Evolutionary conservation across 2,888 invertebrate species (phyloP).

Genomic region (Parnassius mnemosyne): DNA sequence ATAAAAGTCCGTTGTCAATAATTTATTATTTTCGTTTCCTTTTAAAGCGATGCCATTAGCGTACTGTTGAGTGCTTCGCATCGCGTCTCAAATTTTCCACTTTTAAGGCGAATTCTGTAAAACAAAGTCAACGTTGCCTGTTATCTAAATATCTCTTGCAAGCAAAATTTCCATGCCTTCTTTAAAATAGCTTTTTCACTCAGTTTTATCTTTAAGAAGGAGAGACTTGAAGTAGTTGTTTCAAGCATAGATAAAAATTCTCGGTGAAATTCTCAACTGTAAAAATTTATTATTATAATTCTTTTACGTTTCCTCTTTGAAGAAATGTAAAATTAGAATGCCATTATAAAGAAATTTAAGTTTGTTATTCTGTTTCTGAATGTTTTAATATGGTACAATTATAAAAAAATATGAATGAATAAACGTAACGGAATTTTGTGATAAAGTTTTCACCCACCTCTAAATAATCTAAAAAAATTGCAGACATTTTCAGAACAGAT

Average conservation of each 20-base stretch:
- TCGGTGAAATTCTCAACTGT: neutral
- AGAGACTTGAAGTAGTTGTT: slow-evolving; percentile 7
- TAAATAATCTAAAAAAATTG: too few species aligned
- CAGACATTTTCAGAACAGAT: too few species aligned
- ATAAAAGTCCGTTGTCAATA: slow-evolving; percentile 67
- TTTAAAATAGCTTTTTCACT: slow-evolving; percentile 11
- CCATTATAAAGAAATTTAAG: slow-evolving; percentile 26
- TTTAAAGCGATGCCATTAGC: slow-evolving; percentile 69
- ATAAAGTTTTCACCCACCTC: too few species aligned
- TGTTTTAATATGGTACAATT: too few species aligned
- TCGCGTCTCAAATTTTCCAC: slow-evolving; percentile 54
- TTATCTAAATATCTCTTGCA: slow-evolving; percentile 44
- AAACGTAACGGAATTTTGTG: too few species aligned
- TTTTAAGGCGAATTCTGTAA: slow-evolving; percentile 53
- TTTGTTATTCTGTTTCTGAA: too few species aligned
- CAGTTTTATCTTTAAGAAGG: slow-evolving; percentile 14
- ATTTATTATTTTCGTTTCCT: slow-evolving; percentile 73
- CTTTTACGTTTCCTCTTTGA: too few species aligned
- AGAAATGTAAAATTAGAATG: too few species aligned
- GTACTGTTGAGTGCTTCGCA: slow-evolving; percentile 57
- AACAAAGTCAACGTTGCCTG: slow-evolving; percentile 49
- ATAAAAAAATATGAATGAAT: too few species aligned
- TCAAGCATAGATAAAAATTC: neutral
- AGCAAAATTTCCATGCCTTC: slow-evolving; percentile 14
- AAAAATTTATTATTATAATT: neutral